Base-by-base conservation (phyloP, 2,797 vertebrate species). In the Uromys caudimaculatus region DNA sequence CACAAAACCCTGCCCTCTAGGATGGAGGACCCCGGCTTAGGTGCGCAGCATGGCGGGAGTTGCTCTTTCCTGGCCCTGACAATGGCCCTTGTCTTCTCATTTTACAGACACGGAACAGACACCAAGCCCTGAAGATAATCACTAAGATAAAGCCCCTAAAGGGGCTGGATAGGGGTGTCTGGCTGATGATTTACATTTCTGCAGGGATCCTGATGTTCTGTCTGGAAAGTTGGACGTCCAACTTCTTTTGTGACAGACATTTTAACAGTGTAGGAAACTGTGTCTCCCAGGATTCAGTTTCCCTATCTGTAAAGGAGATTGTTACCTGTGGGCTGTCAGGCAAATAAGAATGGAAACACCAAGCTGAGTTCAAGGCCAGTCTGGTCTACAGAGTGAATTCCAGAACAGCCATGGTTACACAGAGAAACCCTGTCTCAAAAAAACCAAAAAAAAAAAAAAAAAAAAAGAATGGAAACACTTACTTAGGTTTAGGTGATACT, bases 101-200 rank as follows among this genome's bases (percentile, higher is more conserved):
- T 82, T 92, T 62, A 79, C 69, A 81, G 62, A 93, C 78, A 87
- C 81, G 87, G 94, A 90, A 83, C 73, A 94, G 94, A 82, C 96
- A 77, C 64, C n/a, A 56, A 93, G n/a, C 41, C 54, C 8, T 5
- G n/a, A 93, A 77, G 69, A 56, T 77, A 95, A 54, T 54, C 77
- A 35, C 50, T 35, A 77, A 73, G 35, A 71, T 41, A 75, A 8
- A 95, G 58, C 9, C 50, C 14, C 35, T n/a, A 69, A n/a, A 71
- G 27, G 32, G 32, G 27, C 32, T 76, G 52, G 19, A 32, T 3
- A 17, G 16, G 54, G 58, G 35, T 27, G 71, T 24, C 73, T 75
- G 56, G 35, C 19, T 89, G 32, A 52, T 56, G 35, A n/a, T 95
- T 67, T 86, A 56, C 38, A 17, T 64, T 93, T 84, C 76, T 77